Percentiles rank a stretch among this genome's conserved stretches.
Evolutionary conservation across 2,888 invertebrate species (phyloP).

Genomic region (Galerucella nymphaeae): DNA sequence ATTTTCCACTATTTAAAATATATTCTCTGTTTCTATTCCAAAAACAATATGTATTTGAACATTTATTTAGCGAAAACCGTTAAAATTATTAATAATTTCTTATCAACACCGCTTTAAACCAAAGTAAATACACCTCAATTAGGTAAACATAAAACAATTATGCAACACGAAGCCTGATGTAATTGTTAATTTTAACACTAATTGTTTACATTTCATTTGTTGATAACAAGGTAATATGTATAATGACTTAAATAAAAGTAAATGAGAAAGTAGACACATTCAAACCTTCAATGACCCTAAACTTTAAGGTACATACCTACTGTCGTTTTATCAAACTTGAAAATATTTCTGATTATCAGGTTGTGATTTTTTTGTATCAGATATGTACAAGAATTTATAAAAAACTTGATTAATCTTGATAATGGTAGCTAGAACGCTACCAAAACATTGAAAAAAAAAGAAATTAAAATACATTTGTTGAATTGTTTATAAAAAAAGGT

Average conservation of each 20-base stretch:
- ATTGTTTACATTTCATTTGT: constrained; percentile 6
- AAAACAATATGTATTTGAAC: not conserved
- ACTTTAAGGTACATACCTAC: no score
- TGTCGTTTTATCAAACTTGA: no score
- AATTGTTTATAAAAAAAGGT: no score
- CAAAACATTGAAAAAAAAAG: no score
- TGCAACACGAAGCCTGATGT: constrained; percentile 17
- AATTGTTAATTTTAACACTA: constrained; percentile 30
- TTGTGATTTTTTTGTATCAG: no score
- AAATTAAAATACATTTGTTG: no score
- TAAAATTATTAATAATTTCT: not conserved
- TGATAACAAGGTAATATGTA: constrained; percentile 3
- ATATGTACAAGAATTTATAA: no score
- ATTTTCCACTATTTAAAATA: not conserved
- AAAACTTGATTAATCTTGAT: no score
- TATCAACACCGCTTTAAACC: not conserved
- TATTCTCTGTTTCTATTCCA: not conserved
- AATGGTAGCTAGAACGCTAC: no score
- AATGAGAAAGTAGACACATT: no score
- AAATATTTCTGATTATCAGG: no score
- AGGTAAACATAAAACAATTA: not conserved
- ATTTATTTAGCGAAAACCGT: not conserved
- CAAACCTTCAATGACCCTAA: no score
- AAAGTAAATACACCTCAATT: constrained; percentile 1
- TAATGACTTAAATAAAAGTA: not conserved